Evolutionary conservation across 2,888 invertebrate genomes (phyloP).

Genomic region (Iselma pallidipennis): DNA sequence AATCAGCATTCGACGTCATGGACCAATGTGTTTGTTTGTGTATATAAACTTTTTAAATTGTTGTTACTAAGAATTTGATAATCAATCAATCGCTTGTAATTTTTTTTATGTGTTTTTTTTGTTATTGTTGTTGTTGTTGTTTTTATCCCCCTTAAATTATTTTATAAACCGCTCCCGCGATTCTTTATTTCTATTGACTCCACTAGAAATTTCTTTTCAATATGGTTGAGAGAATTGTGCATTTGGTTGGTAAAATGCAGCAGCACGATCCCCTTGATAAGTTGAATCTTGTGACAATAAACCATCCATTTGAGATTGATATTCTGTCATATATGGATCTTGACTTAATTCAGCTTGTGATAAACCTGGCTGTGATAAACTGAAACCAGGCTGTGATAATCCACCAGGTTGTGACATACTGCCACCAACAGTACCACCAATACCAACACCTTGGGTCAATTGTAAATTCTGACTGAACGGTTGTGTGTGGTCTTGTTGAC

Average conservation of each 20-base stretch:
- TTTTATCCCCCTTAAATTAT: too few species aligned
- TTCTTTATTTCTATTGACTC: constrained; percentile 25
- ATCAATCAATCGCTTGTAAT: constrained; percentile 51
- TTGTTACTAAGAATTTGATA: constrained; percentile 44
- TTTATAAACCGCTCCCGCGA: constrained; percentile 51
- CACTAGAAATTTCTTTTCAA: constrained; percentile 57
- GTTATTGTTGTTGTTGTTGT: neutral
- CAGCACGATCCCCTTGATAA: constrained; percentile 59
- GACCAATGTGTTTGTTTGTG: constrained; percentile 46
- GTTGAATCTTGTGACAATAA: constrained; percentile 83
- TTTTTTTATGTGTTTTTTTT: constrained; percentile 34
- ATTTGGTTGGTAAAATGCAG: constrained; percentile 63
- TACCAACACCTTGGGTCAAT: constrained; percentile 66
- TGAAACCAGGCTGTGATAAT: constrained; percentile 69
- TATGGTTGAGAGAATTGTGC: constrained; percentile 70
- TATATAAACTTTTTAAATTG: constrained; percentile 13
- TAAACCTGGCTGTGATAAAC: constrained; percentile 68
- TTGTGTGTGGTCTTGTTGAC: constrained; percentile 52
- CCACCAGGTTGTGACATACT: constrained; percentile 75
- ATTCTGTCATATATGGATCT: constrained; percentile 83
- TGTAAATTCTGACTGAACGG: constrained; percentile 70
- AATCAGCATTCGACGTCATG: constrained; percentile 42
- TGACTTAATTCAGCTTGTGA: constrained; percentile 77
- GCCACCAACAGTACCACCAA: constrained; percentile 17
- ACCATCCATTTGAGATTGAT: constrained; percentile 93